A percentile compares a stretch with the other conserved stretches of the same genome.
Conservation (phyloP, 1,140 invertebrate species). For the Eciton burchellii region DNA sequence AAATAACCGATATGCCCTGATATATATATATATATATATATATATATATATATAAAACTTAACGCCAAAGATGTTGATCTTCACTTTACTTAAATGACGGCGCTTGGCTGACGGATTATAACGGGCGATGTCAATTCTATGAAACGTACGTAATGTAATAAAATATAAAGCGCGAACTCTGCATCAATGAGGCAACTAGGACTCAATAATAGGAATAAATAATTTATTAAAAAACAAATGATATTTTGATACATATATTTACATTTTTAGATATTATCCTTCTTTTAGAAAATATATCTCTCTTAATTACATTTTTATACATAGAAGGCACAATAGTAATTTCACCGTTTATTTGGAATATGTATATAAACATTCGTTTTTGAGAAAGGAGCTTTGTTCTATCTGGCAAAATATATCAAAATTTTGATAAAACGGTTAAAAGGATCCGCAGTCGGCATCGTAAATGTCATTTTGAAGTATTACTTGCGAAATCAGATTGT, state of each 20-base stretch:
- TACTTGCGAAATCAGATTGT: neutral
- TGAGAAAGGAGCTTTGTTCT: neutral
- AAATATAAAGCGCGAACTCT: constrained; percentile 50
- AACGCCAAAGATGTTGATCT: constrained; percentile 37
- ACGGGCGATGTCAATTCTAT: constrained; percentile 17
- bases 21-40: constrained; percentile 35
- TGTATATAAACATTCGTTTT: neutral
- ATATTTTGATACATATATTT: neutral
- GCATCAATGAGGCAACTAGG: constrained; percentile 37
- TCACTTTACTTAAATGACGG: constrained; percentile 22
- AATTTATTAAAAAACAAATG: constrained; percentile 31
- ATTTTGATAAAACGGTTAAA: constrained; percentile 3
- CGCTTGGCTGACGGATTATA: constrained; percentile 38
- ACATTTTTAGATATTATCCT: constrained; percentile 8
- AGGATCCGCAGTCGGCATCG: neutral
- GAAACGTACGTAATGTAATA: constrained; percentile 34
- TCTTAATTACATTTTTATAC: neutral
- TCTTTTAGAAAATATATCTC: constrained; percentile 3
- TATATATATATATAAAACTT: constrained; percentile 48
- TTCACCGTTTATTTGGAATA: neutral
- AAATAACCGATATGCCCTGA: constrained; percentile 43
- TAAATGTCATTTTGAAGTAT: neutral
- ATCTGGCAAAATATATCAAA: constrained; percentile 22
- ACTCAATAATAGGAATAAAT: neutral
- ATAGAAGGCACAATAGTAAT: neutral